Evolutionary conservation across 2,113 vertebrate genomes (phyloP).

Genomic region (Phasianus colchicus): DNA sequence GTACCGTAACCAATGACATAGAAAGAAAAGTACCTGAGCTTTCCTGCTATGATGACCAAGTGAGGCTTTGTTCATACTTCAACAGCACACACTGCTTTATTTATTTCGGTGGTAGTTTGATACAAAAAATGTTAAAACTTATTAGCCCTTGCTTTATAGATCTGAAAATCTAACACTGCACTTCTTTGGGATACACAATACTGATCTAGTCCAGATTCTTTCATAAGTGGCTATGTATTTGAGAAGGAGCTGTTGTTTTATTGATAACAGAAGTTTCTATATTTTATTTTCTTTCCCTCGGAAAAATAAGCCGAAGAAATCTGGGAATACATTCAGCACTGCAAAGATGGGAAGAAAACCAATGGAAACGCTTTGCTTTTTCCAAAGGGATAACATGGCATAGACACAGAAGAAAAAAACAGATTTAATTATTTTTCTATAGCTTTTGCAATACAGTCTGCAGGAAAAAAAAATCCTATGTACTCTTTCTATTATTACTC

Average conservation of each 20-base stretch:
- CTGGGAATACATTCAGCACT: background rate
- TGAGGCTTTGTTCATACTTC: conserved; percentile 13
- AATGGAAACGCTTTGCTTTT: background rate
- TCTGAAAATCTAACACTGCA: background rate
- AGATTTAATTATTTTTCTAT: background rate
- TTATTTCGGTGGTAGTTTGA: background rate
- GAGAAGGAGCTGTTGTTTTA: background rate
- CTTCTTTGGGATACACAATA: background rate
- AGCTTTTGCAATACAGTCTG: background rate
- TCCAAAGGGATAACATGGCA: background rate
- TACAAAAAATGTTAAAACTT: background rate
- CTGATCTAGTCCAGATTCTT: background rate
- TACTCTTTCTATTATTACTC: background rate
- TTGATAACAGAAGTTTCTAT: background rate
- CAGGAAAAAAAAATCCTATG: background rate
- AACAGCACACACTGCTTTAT: background rate
- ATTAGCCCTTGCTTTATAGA: background rate
- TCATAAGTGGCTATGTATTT: background rate
- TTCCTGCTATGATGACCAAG: conserved; percentile 3
- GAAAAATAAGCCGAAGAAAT: background rate
- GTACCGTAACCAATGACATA: background rate
- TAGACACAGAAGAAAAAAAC: background rate
- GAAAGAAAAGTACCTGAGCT: background rate
- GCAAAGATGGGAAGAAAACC: background rate
- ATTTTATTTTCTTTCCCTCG: background rate